Evolutionary conservation across 2,797 vertebrate genomes (phyloP).

Genomic region (Oreortyx pictus): DNA sequence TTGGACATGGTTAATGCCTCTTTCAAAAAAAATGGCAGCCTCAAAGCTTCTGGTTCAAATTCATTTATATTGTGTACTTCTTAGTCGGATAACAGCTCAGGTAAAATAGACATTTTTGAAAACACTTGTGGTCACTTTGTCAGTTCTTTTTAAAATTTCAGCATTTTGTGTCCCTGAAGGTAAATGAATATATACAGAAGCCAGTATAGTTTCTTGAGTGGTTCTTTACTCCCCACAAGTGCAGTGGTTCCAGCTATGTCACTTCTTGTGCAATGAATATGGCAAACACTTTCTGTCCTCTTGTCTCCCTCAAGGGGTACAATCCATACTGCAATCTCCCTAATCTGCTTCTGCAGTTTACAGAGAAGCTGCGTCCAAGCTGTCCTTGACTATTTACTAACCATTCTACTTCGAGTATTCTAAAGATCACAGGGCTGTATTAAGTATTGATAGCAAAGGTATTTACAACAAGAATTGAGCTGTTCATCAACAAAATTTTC

Average conservation of each 20-base stretch:
- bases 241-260: not conserved
- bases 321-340: not conserved
- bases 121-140: conserved; percentile 3
- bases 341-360: not conserved
- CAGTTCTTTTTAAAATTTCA: conserved; percentile 13
- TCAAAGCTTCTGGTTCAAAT: not conserved
- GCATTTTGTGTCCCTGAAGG: not conserved
- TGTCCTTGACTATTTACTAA: not conserved
- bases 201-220: not conserved
- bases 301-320: not conserved
- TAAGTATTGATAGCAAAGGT: not conserved
- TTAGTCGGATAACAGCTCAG: conserved; percentile 2
- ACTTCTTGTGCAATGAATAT: not conserved
- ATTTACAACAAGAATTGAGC: not conserved
- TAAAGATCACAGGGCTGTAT: not conserved
- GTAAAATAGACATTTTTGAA: conserved; percentile 21
- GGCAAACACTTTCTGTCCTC: not conserved
- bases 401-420: not conserved
- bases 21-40: not conserved
- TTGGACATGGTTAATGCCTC: not conserved
- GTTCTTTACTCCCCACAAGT: not conserved
- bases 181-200: conserved; percentile 15
- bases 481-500: not conserved
- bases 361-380: not conserved
- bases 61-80: not conserved